These are phyloP conservation scores for Trachythela sp. DNA, from an alignment of 64 coral and sea anemone species.

Conservation along the genomic window DNA sequence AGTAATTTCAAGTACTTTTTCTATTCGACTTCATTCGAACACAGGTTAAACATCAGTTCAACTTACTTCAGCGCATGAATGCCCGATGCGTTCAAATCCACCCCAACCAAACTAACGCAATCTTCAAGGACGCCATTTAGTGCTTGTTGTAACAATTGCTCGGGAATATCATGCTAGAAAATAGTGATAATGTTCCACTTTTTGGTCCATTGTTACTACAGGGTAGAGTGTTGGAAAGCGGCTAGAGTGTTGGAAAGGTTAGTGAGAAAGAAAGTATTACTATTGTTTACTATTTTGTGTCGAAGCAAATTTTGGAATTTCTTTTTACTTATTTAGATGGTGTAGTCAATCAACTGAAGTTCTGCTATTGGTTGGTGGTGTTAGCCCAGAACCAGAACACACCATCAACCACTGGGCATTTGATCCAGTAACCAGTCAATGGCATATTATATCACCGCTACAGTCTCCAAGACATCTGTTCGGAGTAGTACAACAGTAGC, in stretches of 20 bases:
- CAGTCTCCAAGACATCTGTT: background rate
- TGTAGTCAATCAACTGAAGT: background rate
- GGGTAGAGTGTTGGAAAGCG: too few relatives aligned
- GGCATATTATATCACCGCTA: background rate
- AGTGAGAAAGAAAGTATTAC: background rate
- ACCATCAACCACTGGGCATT: background rate
- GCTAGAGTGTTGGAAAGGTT: background rate
- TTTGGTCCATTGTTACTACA: background rate
- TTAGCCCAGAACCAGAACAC: background rate
- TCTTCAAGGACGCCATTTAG: slow-evolving; percentile 86
- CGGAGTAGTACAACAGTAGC: background rate
- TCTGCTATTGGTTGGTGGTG: background rate
- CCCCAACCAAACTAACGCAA: slow-evolving; percentile 91
- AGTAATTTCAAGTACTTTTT: too few relatives aligned
- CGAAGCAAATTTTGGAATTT: background rate
- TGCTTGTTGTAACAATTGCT: slow-evolving; percentile 53
- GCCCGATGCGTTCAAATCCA: slow-evolving; percentile 77
- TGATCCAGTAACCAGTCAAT: background rate
- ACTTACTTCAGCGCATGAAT: slow-evolving; percentile 70
- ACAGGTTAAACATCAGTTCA: too few relatives aligned
- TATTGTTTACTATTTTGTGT: too few relatives aligned
- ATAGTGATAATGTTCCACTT: background rate
- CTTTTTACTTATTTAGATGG: background rate
- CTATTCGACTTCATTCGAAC: too few relatives aligned
- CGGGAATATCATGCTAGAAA: slow-evolving; percentile 83